Percentiles rank a stretch among this genome's conserved stretches.
Conservation (phyloP, 2,888 invertebrate species). For the Tetragonula carbonaria region DNA sequence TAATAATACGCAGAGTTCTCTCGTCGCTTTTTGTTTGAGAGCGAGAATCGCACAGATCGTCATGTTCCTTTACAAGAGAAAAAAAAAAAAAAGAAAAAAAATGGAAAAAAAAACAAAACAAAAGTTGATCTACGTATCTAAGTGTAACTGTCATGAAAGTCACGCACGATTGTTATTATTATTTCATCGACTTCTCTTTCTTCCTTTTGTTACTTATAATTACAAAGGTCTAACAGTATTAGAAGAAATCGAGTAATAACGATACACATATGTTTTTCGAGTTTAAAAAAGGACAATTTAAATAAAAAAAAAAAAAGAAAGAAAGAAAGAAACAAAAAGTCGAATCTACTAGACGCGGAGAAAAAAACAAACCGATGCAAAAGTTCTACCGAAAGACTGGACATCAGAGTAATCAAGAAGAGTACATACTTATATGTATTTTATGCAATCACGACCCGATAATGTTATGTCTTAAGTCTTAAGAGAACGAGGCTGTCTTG, state of each 20-base stretch:
- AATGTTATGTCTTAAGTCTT: conserved; percentile 72
- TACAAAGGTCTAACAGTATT: conserved; percentile 55
- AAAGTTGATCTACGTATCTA: conserved; percentile 33
- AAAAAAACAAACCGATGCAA: conserved; percentile 37
- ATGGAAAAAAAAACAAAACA: not conserved
- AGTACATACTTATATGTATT: conserved; percentile 74
- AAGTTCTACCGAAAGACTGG: conserved; percentile 73
- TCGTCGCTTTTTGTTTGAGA: conserved; percentile 54
- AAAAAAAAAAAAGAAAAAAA: not conserved
- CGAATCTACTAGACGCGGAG: conserved; percentile 42
- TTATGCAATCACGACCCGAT: conserved; percentile 76
- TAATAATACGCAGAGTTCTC: conserved; percentile 41
- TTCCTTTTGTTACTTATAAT: conserved; percentile 35
- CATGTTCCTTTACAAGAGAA: conserved; percentile 54
- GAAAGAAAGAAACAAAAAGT: not conserved
- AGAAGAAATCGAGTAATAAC: conserved; percentile 41
- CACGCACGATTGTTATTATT: conserved; percentile 42
- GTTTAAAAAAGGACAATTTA: conserved; percentile 21
- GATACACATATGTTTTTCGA: conserved; percentile 27
- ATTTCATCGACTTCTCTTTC: conserved; percentile 21
- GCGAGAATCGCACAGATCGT: conserved; percentile 51
- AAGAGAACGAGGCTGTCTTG: conserved; percentile 75
- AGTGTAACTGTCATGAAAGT: conserved; percentile 20
- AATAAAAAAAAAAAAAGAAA: not conserved
- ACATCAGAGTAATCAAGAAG: conserved; percentile 73